These are phyloP conservation scores for Tragelaphus scriptus DNA, from an alignment of 2,113 vertebrate genomes.

Conservation along the genomic window DNA sequence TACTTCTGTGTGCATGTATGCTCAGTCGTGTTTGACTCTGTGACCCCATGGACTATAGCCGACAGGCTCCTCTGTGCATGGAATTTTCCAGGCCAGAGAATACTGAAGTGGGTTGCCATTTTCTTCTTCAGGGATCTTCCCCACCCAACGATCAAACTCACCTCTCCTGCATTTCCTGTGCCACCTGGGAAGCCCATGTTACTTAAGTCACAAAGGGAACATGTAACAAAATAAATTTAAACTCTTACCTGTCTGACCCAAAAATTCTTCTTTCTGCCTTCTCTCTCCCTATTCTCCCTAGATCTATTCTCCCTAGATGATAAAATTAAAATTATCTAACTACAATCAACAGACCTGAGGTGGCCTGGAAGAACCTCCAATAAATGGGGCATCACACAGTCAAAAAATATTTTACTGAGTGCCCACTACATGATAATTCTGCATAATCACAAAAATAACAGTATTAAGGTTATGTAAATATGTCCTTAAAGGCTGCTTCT, in stretches of 20 bases:
- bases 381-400: background rate
- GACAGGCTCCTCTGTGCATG: background rate
- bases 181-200: background rate
- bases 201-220: background rate
- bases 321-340: background rate
- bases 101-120: background rate
- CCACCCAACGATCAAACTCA: background rate
- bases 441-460: background rate
- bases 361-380: background rate
- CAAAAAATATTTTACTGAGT: background rate
- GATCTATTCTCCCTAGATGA: background rate
- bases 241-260: background rate
- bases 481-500: background rate
- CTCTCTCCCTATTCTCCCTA: background rate
- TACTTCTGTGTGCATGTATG: background rate
- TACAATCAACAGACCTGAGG: background rate
- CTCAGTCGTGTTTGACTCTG: background rate
- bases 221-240: constrained; percentile 5
- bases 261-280: constrained; percentile 9
- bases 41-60: background rate
- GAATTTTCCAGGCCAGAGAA: background rate
- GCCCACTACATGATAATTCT: background rate
- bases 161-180: background rate
- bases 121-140: background rate
- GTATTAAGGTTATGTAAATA: background rate